Conservation (phyloP, 2,113 vertebrate species). For the Cyanoliseus patagonus region DNA sequence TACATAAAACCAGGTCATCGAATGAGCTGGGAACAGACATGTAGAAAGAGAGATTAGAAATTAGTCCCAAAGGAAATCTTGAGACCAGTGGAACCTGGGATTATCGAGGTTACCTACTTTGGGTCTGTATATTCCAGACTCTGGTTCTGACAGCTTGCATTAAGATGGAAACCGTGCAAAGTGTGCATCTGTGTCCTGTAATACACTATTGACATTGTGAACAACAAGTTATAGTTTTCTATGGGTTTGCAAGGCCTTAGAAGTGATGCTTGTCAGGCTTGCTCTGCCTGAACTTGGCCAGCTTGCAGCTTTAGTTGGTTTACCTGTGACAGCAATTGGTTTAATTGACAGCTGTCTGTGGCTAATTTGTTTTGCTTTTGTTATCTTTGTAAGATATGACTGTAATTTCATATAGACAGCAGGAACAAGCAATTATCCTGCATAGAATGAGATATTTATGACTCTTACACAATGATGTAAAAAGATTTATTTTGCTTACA, state of each 20-base stretch:
- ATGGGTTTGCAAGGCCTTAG: not conserved
- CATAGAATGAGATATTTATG: not conserved
- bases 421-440: not conserved
- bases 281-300: not conserved
- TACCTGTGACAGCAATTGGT: not conserved
- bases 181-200: not conserved
- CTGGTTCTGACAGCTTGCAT: not conserved
- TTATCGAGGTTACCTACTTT: not conserved
- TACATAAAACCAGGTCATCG: not conserved
- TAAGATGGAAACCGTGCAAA: not conserved
- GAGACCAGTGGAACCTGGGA: not conserved
- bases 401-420: not conserved
- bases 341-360: not conserved
- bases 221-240: not conserved
- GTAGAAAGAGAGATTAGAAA: not conserved
- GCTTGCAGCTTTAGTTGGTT: not conserved
- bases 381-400: not conserved
- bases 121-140: not conserved
- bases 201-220: not conserved
- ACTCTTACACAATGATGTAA: not conserved
- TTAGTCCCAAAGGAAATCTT: not conserved
- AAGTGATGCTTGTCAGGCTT: not conserved
- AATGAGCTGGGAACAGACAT: not conserved
- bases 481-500: not conserved
- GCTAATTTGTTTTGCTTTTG: not conserved